Evolutionary conservation across 2,888 invertebrate genomes (phyloP), one percentile per base, ranked within the genome.

Genomic region (Macroteleia sp.): DNA sequence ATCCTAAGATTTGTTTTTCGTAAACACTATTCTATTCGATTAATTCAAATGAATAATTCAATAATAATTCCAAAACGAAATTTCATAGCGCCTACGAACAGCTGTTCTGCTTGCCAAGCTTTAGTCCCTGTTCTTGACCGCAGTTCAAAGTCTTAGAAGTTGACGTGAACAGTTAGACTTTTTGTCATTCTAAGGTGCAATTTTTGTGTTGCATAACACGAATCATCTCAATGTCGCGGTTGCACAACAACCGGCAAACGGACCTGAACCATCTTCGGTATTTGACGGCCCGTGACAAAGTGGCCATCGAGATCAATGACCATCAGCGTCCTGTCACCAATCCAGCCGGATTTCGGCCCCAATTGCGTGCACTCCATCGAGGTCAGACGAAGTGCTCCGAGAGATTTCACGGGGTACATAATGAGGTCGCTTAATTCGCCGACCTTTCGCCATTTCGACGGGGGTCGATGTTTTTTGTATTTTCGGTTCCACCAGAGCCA

Each of bases 391-490:
- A 94, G 84, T 0, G 92, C 89, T 0, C 93, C 94, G 62, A 94
- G 93, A 0, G 94, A 94, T 87, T 94, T 94, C 10, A 94, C 91
- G 0, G 94, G 94, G 82, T 93, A 94, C 4, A 92, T 90, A 69
- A 92, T 91, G 3, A 94, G 84, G 42, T 93, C 92, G 79, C 92
- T 92, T 3, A 94, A 87, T 61, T 92, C 93, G 0, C 94, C 94
- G 19, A 94, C 93, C 84, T 92, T 92, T 34, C 91, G 92, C 70
- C 70, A 70, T 22, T 42, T 42, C 2, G 52, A 42, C 1, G 73
- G 61, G 2, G 30, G 70, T 12, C 14, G 34, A 9, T 34, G 1
- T 25, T 46, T 42, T 16, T 20, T 25, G 17, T 25, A n/a, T 9
- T 44, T 52, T n/a, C 44, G 34, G 1, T 39, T 44, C 70, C 50